phyloP scores from a whole-genome alignment of 2,113 vertebrate genomes.

The Amblyornis subalaris region DNA sequence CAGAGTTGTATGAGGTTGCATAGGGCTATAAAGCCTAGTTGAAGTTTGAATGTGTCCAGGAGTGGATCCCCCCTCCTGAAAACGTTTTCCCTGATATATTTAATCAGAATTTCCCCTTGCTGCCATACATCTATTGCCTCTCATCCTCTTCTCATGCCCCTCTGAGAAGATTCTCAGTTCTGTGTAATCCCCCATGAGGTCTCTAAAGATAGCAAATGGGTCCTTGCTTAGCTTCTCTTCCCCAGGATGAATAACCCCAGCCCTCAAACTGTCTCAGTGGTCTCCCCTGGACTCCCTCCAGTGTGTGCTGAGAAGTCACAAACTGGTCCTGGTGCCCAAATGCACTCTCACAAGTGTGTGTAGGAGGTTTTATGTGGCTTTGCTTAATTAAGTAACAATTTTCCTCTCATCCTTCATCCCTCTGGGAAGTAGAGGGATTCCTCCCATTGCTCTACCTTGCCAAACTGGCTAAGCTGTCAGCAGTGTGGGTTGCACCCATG shows the following conservation, averaged over 20 bases:
- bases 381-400: background rate
- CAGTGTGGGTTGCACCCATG: fast-evolving
- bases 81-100: background rate
- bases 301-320: background rate
- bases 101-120: background rate
- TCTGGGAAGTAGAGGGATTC: background rate
- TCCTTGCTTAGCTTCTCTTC: background rate
- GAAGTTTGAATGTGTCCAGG: background rate
- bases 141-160: background rate
- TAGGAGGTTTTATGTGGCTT: background rate
- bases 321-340: background rate
- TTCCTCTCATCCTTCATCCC: background rate
- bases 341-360: background rate
- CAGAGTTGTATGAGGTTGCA: background rate
- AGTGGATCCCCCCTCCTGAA: background rate
- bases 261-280: background rate
- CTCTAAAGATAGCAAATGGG: background rate
- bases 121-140: background rate
- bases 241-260: background rate
- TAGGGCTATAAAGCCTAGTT: background rate
- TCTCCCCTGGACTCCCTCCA: background rate
- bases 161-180: background rate
- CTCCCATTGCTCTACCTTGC: background rate
- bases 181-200: background rate
- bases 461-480: background rate